Percentiles rank a stretch among this genome's conserved stretches.
phyloP scores from a whole-genome alignment of 2,797 vertebrate species.

The Intellagama lesueurii region DNA sequence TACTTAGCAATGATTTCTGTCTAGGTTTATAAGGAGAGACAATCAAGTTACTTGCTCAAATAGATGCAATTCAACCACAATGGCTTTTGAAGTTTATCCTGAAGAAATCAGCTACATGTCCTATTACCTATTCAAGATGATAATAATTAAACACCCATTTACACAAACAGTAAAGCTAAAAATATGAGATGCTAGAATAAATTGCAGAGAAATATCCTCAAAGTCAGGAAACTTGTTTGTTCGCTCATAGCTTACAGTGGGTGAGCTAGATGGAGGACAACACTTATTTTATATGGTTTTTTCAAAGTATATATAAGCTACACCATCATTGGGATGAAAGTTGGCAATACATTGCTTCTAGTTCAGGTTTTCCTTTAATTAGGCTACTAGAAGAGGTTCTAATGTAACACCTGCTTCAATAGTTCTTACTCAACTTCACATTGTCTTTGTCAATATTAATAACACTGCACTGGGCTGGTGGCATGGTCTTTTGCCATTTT shows the following conservation, averaged over 20 bases:
- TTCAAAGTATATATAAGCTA: neutral
- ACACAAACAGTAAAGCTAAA: neutral
- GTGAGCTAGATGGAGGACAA: neutral
- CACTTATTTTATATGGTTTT: neutral
- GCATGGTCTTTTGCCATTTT: too few relatives aligned
- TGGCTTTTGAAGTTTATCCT: neutral
- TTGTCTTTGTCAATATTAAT: too few relatives aligned
- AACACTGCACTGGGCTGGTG: too few relatives aligned
- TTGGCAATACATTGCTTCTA: neutral
- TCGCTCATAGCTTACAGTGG: neutral
- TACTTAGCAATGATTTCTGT: rapidly evolving
- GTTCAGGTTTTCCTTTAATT: neutral
- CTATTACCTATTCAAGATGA: neutral
- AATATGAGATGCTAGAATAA: neutral
- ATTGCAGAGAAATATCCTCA: neutral
- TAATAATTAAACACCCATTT: neutral
- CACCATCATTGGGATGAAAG: neutral
- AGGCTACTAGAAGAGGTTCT: too few relatives aligned
- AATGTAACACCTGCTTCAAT: too few relatives aligned
- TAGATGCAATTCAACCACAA: rapidly evolving
- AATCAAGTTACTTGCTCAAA: neutral
- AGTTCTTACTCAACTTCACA: too few relatives aligned
- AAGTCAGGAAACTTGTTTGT: neutral
- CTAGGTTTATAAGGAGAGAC: neutral
- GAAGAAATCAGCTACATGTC: neutral